Conservation (phyloP, 2,113 vertebrate genomes). For the Pseudorectes ferrugineus region DNA sequence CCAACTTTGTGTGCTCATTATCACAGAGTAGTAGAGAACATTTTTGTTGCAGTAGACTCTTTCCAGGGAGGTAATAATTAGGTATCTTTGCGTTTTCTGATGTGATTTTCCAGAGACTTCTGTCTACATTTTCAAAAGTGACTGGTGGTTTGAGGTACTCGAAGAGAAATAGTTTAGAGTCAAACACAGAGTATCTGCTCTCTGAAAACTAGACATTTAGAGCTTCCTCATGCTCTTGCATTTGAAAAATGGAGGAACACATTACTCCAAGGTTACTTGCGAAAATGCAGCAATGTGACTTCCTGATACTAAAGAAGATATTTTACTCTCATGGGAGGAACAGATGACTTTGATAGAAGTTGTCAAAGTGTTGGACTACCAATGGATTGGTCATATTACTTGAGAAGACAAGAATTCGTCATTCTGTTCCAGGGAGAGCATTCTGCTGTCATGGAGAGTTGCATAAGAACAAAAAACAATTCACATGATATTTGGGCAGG, state of each 20-base stretch:
- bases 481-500: background rate
- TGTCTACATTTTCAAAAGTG: background rate
- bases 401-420: background rate
- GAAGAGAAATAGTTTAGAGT: background rate
- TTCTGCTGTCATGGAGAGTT: background rate
- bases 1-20: background rate
- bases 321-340: background rate
- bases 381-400: background rate
- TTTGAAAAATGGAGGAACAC: background rate
- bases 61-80: background rate
- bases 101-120: background rate
- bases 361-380: background rate
- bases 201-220: background rate
- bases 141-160: background rate
- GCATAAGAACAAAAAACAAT: background rate
- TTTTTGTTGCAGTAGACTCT: background rate
- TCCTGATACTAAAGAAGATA: background rate
- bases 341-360: background rate
- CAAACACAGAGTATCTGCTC: background rate
- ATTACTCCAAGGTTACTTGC: background rate
- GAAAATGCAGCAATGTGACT: background rate
- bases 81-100: background rate
- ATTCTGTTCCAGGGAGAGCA: background rate
- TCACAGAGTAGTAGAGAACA: background rate
- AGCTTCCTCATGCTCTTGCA: background rate